A percentile compares a stretch with the other conserved stretches of the same genome.
Conservation (phyloP, 92 coral and sea anemone species). For the Zoanthus sansibaricus region DNA sequence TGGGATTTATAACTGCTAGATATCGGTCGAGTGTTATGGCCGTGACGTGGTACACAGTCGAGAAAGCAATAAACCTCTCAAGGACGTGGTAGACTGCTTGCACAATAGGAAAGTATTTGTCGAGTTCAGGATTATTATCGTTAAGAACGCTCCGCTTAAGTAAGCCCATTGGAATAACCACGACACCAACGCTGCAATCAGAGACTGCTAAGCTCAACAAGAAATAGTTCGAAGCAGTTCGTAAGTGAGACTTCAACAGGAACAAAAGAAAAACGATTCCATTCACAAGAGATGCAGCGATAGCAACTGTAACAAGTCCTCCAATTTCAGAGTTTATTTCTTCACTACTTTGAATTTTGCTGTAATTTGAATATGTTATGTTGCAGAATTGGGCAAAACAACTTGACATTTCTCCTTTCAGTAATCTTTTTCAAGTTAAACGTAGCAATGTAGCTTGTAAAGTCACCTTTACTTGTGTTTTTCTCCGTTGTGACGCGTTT, state of each 20-base stretch:
- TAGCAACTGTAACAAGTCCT: slow-evolving; percentile 24
- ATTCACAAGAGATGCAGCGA: not conserved
- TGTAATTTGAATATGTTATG: not conserved
- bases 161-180: slow-evolving; percentile 33
- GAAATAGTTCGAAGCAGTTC: slow-evolving; percentile 42
- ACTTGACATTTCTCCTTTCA: not conserved
- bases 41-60: slow-evolving; percentile 28
- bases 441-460: not conserved
- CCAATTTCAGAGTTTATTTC: not conserved
- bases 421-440: not conserved
- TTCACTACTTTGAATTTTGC: not conserved
- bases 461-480: not conserved
- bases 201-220: slow-evolving; percentile 34
- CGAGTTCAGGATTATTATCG: not conserved
- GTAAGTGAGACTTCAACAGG: slow-evolving; percentile 4
- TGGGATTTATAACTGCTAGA: not conserved
- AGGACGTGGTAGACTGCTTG: slow-evolving; percentile 35
- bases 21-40: slow-evolving; percentile 43
- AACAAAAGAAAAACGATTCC: slow-evolving; percentile 21
- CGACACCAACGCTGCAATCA: slow-evolving; percentile 19
- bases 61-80: slow-evolving; percentile 36
- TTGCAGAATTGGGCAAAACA: not conserved
- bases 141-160: not conserved
- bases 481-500: not conserved
- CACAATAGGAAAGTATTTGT: not conserved